These are phyloP conservation scores for Gymnarchus niloticus DNA, from an alignment of 2,113 vertebrate species.

Conservation along the genomic window DNA sequence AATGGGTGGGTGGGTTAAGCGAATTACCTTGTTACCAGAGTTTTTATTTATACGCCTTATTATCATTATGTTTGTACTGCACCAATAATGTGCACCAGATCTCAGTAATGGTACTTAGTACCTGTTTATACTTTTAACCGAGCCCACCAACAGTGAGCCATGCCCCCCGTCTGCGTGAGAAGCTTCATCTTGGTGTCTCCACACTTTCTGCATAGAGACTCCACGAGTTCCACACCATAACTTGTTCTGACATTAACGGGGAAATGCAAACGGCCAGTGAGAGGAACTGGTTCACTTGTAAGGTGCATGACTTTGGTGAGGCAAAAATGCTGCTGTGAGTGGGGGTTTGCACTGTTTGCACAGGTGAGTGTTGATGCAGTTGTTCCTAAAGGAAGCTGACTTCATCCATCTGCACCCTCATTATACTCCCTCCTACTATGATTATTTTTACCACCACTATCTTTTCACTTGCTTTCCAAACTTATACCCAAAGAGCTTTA, in stretches of 20 bases:
- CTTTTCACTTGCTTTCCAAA: neutral
- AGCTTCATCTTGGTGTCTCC: neutral
- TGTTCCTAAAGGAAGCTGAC: neutral
- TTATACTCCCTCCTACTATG: neutral
- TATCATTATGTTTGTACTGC: neutral
- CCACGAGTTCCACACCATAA: neutral
- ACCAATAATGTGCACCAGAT: neutral
- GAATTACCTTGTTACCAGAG: neutral
- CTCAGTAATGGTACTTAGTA: neutral
- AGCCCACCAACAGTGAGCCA: slow-evolving; percentile 13
- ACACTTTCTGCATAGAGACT: slow-evolving; percentile 7
- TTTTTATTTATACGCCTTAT: neutral
- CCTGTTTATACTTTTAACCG: slow-evolving; percentile 13
- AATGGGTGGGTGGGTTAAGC: neutral
- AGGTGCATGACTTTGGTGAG: neutral
- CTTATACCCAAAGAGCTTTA: neutral
- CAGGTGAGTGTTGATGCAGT: neutral
- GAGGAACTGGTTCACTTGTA: too few species aligned
- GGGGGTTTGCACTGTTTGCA: neutral
- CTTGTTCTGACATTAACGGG: neutral
- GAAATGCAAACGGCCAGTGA: too few species aligned
- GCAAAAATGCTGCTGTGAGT: neutral
- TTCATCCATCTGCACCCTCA: neutral
- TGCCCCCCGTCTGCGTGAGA: neutral
- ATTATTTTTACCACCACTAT: neutral